Evolutionary conservation across 2,797 vertebrate species (phyloP), one percentile per base, ranked within the genome.

Genomic region (Siniperca undulata): DNA sequence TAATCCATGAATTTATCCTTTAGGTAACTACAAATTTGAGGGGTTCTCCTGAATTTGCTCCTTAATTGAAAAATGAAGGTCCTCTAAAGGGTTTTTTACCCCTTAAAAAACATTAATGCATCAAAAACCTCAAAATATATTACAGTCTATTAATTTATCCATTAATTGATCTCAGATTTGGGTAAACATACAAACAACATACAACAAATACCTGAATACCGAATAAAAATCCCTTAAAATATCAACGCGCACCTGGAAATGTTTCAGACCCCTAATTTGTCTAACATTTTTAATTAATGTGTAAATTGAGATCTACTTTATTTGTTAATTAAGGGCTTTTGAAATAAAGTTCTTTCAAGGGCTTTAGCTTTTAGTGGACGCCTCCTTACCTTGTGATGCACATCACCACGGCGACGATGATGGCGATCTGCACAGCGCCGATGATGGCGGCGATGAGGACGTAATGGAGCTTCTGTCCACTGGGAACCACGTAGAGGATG

Each of bases 361-460:
- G 27, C 27, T 30, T 30, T 38, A 38, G 5, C 36, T 5, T 2
- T 20, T 2, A 14, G 16, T 3, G 16, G 60, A 27, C 12, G 19
- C 7, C 0, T 0, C 93, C 78, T 52, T 90, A 98, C 98, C 98
- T 97, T 58, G 97, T 98, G 95, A 99, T 99, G 94, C 98, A 99
- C 97, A 98, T 99, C 93, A 99, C 97, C 93, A 99, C 97, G 44
- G 97, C 97, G 64, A 98, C 97, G 81, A 99, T 99, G 92, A 99
- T 96, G 93, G 97, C 97, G 60, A 99, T 99, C 95, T 99, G 98
- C 82, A 98, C 97, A 42, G 97, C 97, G 66, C 98, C 98, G 83
- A 99, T 98, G 93, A 99, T 97, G 90, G 97, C 97, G 75, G 98
- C 98, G 86, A 99, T 99, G 84, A 99, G 97, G 86, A 98, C 96